Evolutionary conservation across 2,888 invertebrate species (phyloP), one percentile per base, ranked within the genome.

Genomic region (Phlogophora meticulosa): DNA sequence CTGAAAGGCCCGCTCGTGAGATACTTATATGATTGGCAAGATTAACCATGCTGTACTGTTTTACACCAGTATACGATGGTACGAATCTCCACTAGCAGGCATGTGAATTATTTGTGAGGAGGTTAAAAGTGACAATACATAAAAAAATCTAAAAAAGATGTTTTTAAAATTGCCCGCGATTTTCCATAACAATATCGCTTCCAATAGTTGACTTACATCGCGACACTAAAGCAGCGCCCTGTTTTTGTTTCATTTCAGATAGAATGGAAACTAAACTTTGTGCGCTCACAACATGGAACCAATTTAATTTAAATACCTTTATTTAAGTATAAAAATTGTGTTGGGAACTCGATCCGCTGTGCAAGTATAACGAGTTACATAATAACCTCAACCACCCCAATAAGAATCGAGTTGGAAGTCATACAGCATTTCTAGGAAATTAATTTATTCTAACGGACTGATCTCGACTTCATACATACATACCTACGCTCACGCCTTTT

Each of bases 211-310:
- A 64, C 28, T 63, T 56, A 66, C 66, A 65, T 13, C 46, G 24
- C 17, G 9, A 61, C 58, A 68, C 48, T 55, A 58, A 52, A 64
- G 43, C 48, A 48, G 13, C 32, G 34, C 40, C 24, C 22, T 79
- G 81, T 81, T 79, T 66, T 70, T 62, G 48, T 81, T 81, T 70
- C 62, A 79, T 78, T 60, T 51, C 46, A 64, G 53, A 70, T 59
- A 63, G 48, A 79, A 79, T 79, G 64, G 51, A 78, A 79, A 74
- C 73, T 49, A 70, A 81, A 79, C 81, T 68, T 62, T 67, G 59
- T 62, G 40, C 49, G 32, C 56, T 65, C 62, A 65, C 43, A 58
- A 55, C 40, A 55, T 46, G 38, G 22, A 66, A 4, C 36, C 36
- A 76, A 49, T 72, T 45, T 43, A 42, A 59, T 72, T 66, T 78